Base-by-base conservation (phyloP, 2,888 invertebrate species). In the Amiota minor region DNA sequence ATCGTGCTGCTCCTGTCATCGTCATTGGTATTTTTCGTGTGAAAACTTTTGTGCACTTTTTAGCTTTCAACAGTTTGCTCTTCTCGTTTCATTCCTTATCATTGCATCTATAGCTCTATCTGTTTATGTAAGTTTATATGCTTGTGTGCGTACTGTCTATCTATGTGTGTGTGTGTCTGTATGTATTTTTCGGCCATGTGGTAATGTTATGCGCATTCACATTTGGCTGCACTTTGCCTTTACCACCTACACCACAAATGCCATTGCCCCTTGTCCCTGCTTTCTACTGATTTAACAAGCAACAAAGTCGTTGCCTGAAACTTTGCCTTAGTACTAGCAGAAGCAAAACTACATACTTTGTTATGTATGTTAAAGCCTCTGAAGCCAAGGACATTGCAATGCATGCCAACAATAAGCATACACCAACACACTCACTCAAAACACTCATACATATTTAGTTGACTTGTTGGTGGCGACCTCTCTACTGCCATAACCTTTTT, bases 161-260 rank as follows among this genome's bases (percentile, higher is more conserved):
- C 3, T 23, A 23, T 3, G 64, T 50, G 35, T 62, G 62, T 12
- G 50, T 53, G 67, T n/a, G 23, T 1, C 20, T 12, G 18, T 49
- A 35, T 65, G 47, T 65, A 50, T 59, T 59, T 50, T 68, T 50
- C 53, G 67, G 67, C 67, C 49, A 49, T 68, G 67, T 68, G 67
- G 67, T 68, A 68, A 68, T 68, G 67, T 68, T 68, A 68, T 68
- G 67, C 53, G 53, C 50, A 68, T 68, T 68, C 67, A 68, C 67
- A 68, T 68, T 68, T 68, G 67, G 67, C 67, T 68, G 67, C 67
- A 68, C 67, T 50, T 46, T 50, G 67, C 18, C 67, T 68, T 68
- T 16, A 20, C 59, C 59, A 59, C 59, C 59, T 59, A 20, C 59
- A 11, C 59, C 35, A 35, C 35, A 35, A 35, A 35, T 35, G 59